phyloP scores from a whole-genome alignment of 1,140 invertebrate species.

The Ptiloglossa arizonensis region DNA sequence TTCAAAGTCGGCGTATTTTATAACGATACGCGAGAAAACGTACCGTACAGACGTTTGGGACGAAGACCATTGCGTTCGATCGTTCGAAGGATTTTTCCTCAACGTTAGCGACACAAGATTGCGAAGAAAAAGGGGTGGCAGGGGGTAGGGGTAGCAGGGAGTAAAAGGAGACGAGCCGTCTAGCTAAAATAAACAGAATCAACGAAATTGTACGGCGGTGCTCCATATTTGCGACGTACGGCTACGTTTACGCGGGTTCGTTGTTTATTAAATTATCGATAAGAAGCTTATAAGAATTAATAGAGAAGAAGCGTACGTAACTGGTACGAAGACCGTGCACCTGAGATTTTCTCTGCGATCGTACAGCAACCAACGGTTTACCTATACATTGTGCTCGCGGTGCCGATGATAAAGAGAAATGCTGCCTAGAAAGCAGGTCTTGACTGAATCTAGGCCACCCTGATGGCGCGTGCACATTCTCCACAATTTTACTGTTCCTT shows the following conservation, averaged over 20 bases:
- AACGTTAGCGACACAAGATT: background rate
- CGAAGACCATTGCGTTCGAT: background rate
- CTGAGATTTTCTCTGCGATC: conserved; percentile 71
- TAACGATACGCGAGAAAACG: no score
- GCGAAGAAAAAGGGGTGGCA: background rate
- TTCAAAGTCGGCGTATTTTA: background rate
- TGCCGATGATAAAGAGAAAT: conserved; percentile 81
- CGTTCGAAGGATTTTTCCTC: background rate
- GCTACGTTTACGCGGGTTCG: no score
- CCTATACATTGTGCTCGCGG: conserved; percentile 68
- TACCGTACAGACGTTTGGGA: background rate
- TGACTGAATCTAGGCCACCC: conserved; percentile 80
- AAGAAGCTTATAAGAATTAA: background rate
- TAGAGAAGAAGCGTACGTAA: background rate
- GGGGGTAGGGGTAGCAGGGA: background rate
- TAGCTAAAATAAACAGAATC: background rate
- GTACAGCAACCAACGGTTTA: conserved; percentile 68
- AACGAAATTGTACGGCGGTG: background rate
- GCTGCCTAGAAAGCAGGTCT: conserved; percentile 82
- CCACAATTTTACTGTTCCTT: conserved; percentile 80
- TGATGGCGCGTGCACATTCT: conserved; percentile 78
- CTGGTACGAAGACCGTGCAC: conserved; percentile 25
- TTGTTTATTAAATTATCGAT: background rate
- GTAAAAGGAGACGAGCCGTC: background rate
- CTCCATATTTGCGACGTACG: background rate